phyloP scores from a whole-genome alignment of 2,797 vertebrate genomes.

The Pangasius mekongensis region DNA sequence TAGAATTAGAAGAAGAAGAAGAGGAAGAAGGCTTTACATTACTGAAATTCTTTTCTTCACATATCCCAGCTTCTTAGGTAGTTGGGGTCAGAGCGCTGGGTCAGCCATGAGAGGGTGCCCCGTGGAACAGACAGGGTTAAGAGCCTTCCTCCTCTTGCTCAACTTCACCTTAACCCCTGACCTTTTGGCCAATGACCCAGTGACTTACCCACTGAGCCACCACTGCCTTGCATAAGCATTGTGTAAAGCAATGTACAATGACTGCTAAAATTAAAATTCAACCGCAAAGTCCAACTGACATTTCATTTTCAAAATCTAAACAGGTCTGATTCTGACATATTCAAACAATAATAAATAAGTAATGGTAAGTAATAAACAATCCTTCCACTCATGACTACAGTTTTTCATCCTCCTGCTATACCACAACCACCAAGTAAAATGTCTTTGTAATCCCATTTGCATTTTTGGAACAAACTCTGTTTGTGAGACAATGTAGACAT shows the following conservation, averaged over 20 bases:
- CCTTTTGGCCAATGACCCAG: neutral
- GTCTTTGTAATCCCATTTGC: neutral
- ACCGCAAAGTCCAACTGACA: neutral
- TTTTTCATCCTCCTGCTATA: neutral
- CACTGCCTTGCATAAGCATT: neutral
- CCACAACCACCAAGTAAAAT: neutral
- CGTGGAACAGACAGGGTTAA: neutral
- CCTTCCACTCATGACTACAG: neutral
- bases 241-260: neutral
- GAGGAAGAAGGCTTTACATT: neutral
- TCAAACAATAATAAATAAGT: neutral
- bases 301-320: neutral
- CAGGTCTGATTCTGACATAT: neutral
- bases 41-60: neutral
- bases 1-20: neutral
- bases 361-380: neutral
- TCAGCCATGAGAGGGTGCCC: neutral
- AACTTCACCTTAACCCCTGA: neutral
- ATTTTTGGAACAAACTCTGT: neutral
- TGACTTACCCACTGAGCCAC: neutral
- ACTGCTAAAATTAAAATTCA: neutral
- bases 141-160: neutral
- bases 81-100: neutral
- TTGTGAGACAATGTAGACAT: neutral
- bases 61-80: neutral